Base-by-base conservation (phyloP, 53 echinoderm and acorn worm genomes). In the Henricia sp. region DNA sequence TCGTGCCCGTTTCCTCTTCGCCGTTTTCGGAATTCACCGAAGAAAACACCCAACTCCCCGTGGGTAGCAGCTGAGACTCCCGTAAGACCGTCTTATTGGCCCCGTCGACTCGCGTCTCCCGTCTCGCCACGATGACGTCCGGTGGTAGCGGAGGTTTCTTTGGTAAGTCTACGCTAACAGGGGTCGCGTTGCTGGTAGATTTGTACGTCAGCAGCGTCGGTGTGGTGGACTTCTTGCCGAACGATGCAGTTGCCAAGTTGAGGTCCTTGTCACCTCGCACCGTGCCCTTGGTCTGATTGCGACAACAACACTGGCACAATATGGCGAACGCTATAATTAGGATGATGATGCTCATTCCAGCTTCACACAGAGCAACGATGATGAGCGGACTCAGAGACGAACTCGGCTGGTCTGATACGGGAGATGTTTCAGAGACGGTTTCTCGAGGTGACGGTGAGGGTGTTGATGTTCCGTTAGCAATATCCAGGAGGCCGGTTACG, bases 41-140 rank as follows among this genome's bases (percentile, higher is more conserved):
- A 19, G 80, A 80, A 35, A 80, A 80, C 25, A 80, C 80, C 80
- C 80, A 80, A 50, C 80, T 80, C 2, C 80, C 80, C 9, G 80
- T 53, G 6, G 46, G 62, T 50, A 44, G 62, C 34, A 80, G 50
- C 14, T 80, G 63, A 30, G 51, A 62, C n/a, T 57, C 34, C 29
- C 64, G n/a, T 2, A 80, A 34, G 2, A 80, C 46, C 13, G 27
- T 42, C 80, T 80, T 80, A n/a, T n/a, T n/a, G n/a, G n/a, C n/a
- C n/a, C 27, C 63, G 48, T 50, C 50, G 48, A 27, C 28, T 20
- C 46, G 6, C 40, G 48, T 57, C 34, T 80, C 80, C 44, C 63
- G 57, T 20, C 80, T 20, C 2, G 80, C 80, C 20, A 46, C 62
- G 35, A 64, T 57, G 10, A 12, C 60, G 9, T 52, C 75, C 13